Conservation (phyloP, 2,888 invertebrate species). For the Coronaproctus castanopsis region DNA sequence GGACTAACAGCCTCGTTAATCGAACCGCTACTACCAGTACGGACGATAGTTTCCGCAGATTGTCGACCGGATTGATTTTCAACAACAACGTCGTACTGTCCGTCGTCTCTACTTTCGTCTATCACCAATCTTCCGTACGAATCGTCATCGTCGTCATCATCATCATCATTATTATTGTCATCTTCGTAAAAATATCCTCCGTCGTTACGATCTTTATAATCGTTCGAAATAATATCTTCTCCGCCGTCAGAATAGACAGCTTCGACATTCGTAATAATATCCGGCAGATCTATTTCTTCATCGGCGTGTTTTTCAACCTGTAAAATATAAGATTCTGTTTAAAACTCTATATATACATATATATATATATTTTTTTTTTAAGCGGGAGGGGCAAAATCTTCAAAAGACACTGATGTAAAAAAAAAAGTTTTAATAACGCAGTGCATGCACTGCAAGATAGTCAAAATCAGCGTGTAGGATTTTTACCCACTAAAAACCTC, state of each 20-base stretch:
- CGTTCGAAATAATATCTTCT: slow-evolving; percentile 7
- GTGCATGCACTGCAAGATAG: too few relatives aligned
- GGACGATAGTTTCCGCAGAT: not conserved
- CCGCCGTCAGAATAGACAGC: slow-evolving; percentile 22
- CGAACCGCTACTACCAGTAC: too few relatives aligned
- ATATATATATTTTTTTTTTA: too few relatives aligned
- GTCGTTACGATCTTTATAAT: not conserved
- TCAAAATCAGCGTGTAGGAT: too few relatives aligned
- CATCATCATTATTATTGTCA: not conserved
- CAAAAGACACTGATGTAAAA: too few relatives aligned
- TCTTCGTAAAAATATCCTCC: too few relatives aligned
- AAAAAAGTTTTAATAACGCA: too few relatives aligned
- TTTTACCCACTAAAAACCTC: too few relatives aligned
- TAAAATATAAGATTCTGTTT: too few relatives aligned
- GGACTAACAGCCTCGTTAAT: too few relatives aligned
- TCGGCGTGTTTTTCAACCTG: slow-evolving; percentile 8
- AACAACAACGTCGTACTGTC: not conserved
- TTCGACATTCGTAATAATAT: slow-evolving; percentile 19
- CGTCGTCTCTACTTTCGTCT: not conserved
- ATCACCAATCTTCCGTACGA: not conserved
- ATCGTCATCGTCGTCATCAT: not conserved
- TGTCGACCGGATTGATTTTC: not conserved
- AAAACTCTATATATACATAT: too few relatives aligned
- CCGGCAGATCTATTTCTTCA: slow-evolving; percentile 14
- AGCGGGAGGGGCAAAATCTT: too few relatives aligned